phyloP scores from a whole-genome alignment of 2,888 invertebrate genomes.

The Synergus japonicus region DNA sequence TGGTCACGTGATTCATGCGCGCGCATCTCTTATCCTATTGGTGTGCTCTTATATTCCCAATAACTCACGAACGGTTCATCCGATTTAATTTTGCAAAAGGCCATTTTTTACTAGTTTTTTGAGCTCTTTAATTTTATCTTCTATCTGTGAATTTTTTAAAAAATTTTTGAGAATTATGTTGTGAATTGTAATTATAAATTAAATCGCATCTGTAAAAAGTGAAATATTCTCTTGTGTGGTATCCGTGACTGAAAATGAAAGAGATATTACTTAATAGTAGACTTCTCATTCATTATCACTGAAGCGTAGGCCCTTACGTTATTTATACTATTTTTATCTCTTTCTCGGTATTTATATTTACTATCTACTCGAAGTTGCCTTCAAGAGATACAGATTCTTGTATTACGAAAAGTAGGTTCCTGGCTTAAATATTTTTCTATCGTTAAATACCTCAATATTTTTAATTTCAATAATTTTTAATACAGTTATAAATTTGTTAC shows the following conservation, averaged over 20 bases:
- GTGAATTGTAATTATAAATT: not conserved
- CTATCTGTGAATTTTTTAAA: too few relatives aligned
- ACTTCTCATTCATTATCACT: not conserved
- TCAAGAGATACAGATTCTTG: not conserved
- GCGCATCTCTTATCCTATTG: not conserved
- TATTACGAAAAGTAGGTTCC: not conserved
- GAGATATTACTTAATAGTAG: not conserved
- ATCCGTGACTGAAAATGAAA: not conserved
- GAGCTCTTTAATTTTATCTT: too few relatives aligned
- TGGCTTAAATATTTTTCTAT: not conserved
- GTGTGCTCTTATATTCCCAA: not conserved
- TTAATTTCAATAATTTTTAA: not conserved
- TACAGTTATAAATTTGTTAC: too few relatives aligned
- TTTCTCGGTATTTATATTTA: not conserved
- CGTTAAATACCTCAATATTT: not conserved
- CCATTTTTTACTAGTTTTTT: too few relatives aligned
- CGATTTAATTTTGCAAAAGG: not conserved
- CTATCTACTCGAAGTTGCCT: not conserved
- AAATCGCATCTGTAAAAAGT: not conserved
- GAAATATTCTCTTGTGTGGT: not conserved
- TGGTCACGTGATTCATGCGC: not conserved
- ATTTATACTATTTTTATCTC: constrained; percentile 18
- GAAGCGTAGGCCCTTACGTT: constrained; percentile 12
- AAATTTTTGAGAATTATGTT: too few relatives aligned
- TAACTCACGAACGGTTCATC: not conserved